Base-by-base conservation (phyloP, 2,888 invertebrate species). In the Ornithoptera priamus region DNA sequence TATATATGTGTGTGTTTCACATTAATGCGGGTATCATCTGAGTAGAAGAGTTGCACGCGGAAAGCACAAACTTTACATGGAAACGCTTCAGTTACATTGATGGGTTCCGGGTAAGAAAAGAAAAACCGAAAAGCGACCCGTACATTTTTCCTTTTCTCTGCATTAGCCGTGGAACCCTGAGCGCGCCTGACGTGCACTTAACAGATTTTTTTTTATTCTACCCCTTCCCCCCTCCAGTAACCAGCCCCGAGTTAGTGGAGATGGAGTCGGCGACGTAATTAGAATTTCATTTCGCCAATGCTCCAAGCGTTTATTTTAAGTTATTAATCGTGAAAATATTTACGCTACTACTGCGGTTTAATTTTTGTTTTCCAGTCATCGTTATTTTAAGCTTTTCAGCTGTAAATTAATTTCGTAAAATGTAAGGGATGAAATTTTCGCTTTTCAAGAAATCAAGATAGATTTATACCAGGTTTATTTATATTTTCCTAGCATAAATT, bases 1-100 rank as follows among this genome's bases (percentile, higher is more conserved):
- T 10, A 39, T 39, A 10, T 8, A 12, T 57, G 20, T 20, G 12
- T 57, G 8, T 57, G 8, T 76, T 76, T 75, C 78, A 77, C 77
- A 74, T 80, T 77, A 39, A 66, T 77, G 74, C 72, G 17, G 42
- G 20, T 53, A 7, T 36, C 50, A 53, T 64, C 36, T 62, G 67
- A 62, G 42, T 20, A 5, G 36, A 60, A 2, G 18, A n/a, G 18
- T 36, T 46, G 62, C 15, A 42, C 20, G 39, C 39, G 15, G 3
- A 22, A 36, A 60, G 17, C 17, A 62, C 39, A 46, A 61, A 42
- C 61, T n/a, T 61, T 61, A 12, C 20, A 15, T 22, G 42, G 22
- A 7, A 61, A 46, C 62, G 62, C 42, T 62, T 63, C 50, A 63
- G 62, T 50, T 50, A 63, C 59, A 64, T 64, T 68, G 64, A 68